phyloP scores from a whole-genome alignment of 1,140 invertebrate species.

The Drosophila aff. region DNA sequence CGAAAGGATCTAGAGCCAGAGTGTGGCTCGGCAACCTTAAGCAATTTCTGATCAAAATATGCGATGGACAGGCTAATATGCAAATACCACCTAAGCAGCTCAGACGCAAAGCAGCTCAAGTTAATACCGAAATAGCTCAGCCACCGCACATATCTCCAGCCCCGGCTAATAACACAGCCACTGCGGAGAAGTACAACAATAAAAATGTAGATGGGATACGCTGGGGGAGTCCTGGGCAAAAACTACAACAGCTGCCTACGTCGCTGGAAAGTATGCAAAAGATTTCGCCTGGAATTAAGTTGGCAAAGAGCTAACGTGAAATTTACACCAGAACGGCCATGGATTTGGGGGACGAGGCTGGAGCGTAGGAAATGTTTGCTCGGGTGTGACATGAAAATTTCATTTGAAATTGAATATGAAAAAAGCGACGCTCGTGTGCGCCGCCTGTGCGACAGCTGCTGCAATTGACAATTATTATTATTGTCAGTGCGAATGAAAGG shows the following conservation, averaged over 20 bases:
- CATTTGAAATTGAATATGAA: slow-evolving; percentile 82
- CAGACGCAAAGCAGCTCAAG: slow-evolving; percentile 65
- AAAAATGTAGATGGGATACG: not conserved
- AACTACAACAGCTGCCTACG: slow-evolving; percentile 40
- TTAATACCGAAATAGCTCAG: slow-evolving; percentile 74
- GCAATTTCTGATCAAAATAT: slow-evolving; percentile 74
- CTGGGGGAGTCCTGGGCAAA: not conserved
- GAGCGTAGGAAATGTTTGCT: slow-evolving; percentile 1
- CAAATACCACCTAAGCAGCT: slow-evolving; percentile 62
- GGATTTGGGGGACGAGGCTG: not conserved
- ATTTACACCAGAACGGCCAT: slow-evolving; percentile 61
- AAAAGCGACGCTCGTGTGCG: slow-evolving; percentile 40
- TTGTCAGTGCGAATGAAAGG: slow-evolving; percentile 76
- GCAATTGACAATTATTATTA: slow-evolving; percentile 84
- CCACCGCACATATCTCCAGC: slow-evolving; percentile 66
- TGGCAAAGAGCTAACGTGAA: slow-evolving; percentile 74
- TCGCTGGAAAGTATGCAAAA: slow-evolving; percentile 63
- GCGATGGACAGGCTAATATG: slow-evolving; percentile 45
- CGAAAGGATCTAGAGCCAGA: slow-evolving; percentile 2
- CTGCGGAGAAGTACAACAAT: slow-evolving; percentile 19
- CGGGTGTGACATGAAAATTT: slow-evolving; percentile 72
- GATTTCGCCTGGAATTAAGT: slow-evolving; percentile 68
- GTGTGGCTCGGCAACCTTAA: slow-evolving; percentile 40
- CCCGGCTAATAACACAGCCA: slow-evolving; percentile 42
- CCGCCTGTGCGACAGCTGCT: slow-evolving; percentile 66